Conservation (phyloP, 1,140 invertebrate genomes). For the Hirudo medicinalis region DNA sequence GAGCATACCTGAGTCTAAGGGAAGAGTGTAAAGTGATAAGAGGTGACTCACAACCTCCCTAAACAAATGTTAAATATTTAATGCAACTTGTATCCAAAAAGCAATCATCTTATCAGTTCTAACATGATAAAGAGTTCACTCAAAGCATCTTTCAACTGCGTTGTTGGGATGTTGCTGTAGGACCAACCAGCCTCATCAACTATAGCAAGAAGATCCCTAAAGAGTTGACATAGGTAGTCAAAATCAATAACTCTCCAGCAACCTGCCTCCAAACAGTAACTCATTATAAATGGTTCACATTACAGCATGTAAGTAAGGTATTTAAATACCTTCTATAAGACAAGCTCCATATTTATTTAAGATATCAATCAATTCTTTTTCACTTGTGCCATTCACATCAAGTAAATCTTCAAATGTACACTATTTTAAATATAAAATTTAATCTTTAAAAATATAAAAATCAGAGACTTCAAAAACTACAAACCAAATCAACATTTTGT, state of each 20-base stretch:
- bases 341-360: not conserved
- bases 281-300: not conserved
- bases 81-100: not conserved
- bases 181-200: constrained; percentile 6
- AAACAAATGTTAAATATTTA: too few species aligned
- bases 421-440: not conserved
- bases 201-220: not conserved
- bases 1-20: too few species aligned
- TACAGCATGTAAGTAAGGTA: too few species aligned
- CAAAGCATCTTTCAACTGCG: not conserved
- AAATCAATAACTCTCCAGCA: constrained; percentile 6
- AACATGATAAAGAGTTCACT: not conserved
- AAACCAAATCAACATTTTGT: not conserved
- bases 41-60: too few species aligned
- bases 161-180: not conserved
- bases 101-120: not conserved
- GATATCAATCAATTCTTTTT: not conserved
- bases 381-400: not conserved
- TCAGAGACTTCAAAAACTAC: not conserved
- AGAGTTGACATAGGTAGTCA: constrained; percentile 7
- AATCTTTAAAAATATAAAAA: not conserved
- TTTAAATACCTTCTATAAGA: constrained; percentile 1
- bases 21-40: too few species aligned
- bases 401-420: constrained; percentile 7
- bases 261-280: not conserved